Percentiles rank a stretch among this genome's conserved stretches.
Evolutionary conservation across 1,140 invertebrate species (phyloP).

Genomic region (Phenacoccus solenopsis): DNA sequence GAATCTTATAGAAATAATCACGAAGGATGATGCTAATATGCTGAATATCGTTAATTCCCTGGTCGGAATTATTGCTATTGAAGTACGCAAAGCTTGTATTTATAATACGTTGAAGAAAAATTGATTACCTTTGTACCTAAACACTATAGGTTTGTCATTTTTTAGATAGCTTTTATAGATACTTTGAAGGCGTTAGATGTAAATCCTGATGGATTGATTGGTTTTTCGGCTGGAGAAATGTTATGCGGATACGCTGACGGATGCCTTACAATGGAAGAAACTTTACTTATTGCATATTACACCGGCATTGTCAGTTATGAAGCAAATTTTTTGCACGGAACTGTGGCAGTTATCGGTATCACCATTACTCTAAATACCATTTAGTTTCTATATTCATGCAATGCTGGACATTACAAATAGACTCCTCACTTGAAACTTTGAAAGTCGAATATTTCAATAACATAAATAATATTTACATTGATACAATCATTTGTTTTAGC

Average conservation of each 20-base stretch:
- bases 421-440: too few species aligned
- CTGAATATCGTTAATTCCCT: constrained; percentile 51
- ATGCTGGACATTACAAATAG: too few species aligned
- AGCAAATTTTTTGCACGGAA: constrained; percentile 35
- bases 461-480: too few species aligned
- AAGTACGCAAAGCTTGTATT: constrained; percentile 37
- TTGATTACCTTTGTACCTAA: too few species aligned
- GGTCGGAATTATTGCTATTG: constrained; percentile 64
- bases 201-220: constrained; percentile 68
- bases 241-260: constrained; percentile 83
- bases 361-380: too few species aligned
- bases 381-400: too few species aligned
- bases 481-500: too few species aligned
- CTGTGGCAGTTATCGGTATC: constrained; percentile 21
- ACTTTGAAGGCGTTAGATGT: constrained; percentile 55
- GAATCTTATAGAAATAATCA: constrained; percentile 47
- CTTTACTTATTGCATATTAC: constrained; percentile 58
- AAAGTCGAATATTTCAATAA: too few species aligned
- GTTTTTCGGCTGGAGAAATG: constrained; percentile 75
- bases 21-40: constrained; percentile 40
- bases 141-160: too few species aligned
- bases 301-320: constrained; percentile 44
- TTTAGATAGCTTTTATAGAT: constrained; percentile 67
- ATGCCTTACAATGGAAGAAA: constrained; percentile 67
- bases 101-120: too few species aligned